These are phyloP conservation scores for Clivina fossor DNA, from an alignment of 2,888 invertebrate species.

Conservation along the genomic window DNA sequence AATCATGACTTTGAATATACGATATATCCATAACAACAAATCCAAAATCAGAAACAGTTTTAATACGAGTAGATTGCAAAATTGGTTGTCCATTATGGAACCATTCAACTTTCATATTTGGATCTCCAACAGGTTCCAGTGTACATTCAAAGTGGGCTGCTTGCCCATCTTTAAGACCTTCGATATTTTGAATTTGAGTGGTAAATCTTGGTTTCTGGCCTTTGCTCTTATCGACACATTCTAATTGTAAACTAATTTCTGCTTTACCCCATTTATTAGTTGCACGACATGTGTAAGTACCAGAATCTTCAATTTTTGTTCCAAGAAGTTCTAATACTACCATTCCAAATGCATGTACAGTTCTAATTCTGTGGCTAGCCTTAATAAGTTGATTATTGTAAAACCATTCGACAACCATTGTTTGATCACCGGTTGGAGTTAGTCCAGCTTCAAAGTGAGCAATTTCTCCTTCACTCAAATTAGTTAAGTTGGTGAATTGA, in stretches of 20 bases:
- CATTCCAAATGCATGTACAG: slow-evolving; percentile 97
- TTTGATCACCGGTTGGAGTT: slow-evolving; percentile 90
- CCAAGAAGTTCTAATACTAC: slow-evolving; percentile 95
- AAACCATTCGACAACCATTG: slow-evolving; percentile 95
- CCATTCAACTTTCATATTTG: slow-evolving; percentile 94
- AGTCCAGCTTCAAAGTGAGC: slow-evolving; percentile 97
- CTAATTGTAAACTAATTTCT: slow-evolving; percentile 79
- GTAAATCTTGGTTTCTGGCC: slow-evolving; percentile 89
- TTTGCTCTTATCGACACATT: slow-evolving; percentile 80
- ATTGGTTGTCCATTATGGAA: slow-evolving; percentile 91
- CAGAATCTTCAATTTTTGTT: slow-evolving; percentile 89
- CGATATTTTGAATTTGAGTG: slow-evolving; percentile 80
- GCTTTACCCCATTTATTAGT: slow-evolving; percentile 88
- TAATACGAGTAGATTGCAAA: slow-evolving; percentile 85
- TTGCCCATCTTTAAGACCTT: slow-evolving; percentile 87
- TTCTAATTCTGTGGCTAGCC: slow-evolving; percentile 87
- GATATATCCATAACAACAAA: slow-evolving; percentile 93
- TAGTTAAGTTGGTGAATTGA: slow-evolving; percentile 78
- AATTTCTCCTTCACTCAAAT: slow-evolving; percentile 91
- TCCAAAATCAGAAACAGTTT: slow-evolving; percentile 93
- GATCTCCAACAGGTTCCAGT: slow-evolving; percentile 90
- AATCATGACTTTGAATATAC: slow-evolving; percentile 90
- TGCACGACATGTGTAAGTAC: slow-evolving; percentile 84
- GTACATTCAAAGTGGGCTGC: slow-evolving; percentile 95
- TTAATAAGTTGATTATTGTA: slow-evolving; percentile 88